These are phyloP conservation scores for Prolemur simus DNA, from an alignment of 2,113 vertebrate species.

Conservation along the genomic window DNA sequence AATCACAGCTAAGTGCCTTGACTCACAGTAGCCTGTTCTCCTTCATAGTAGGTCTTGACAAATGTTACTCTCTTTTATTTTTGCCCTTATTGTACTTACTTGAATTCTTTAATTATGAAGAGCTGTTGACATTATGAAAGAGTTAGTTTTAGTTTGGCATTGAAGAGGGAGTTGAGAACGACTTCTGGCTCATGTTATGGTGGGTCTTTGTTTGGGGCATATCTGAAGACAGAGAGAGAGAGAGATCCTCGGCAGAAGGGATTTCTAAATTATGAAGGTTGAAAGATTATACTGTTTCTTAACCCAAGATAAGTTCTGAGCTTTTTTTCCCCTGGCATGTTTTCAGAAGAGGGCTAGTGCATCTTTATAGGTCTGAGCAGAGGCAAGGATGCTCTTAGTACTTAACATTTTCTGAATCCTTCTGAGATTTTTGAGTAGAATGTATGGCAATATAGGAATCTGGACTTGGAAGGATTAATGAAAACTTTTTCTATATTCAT, in stretches of 20 bases:
- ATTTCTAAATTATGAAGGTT: background rate
- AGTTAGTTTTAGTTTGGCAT: background rate
- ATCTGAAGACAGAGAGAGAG: background rate
- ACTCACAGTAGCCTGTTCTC: too few species aligned
- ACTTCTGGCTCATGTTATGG: background rate
- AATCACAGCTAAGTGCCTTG: background rate
- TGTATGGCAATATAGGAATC: background rate
- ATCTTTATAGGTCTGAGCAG: background rate
- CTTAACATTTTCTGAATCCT: background rate
- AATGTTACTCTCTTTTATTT: background rate
- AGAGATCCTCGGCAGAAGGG: background rate
- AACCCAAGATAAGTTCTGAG: background rate
- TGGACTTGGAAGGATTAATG: background rate
- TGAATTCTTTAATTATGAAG: background rate
- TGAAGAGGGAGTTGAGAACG: background rate
- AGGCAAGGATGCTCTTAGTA: background rate
- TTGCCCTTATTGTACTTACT: background rate
- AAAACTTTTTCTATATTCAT: background rate
- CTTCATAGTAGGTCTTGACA: background rate
- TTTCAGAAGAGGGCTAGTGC: background rate
- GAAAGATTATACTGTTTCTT: background rate
- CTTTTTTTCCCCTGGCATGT: background rate
- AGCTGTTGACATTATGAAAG: background rate
- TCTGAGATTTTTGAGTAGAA: background rate
- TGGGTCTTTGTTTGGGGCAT: background rate